Evolutionary conservation across 2,888 invertebrate species (phyloP), one percentile per base, ranked within the genome.

Genomic region (Mimachlamys varia): DNA sequence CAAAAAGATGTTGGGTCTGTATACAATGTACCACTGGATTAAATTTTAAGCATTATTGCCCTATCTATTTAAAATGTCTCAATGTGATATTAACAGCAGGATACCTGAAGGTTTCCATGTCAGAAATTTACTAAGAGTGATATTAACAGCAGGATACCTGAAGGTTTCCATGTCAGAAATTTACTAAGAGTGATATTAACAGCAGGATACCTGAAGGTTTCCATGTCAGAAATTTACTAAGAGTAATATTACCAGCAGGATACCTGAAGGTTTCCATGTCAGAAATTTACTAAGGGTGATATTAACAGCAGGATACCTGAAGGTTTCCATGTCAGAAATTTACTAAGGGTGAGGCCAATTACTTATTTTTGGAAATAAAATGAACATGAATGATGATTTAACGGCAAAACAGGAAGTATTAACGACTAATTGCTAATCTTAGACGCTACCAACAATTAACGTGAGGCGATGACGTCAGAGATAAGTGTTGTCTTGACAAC

Each of bases 401-500:
- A 76, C 76, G 33, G 76, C 76, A 33, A 27, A 15, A 76, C 27
- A 76, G 76, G 76, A 76, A 33, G 12, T 33, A 33, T 1, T 76
- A 76, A 76, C 27, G 33, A 76, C 27, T 76, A 27, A 76, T 76
- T 27, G 19, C 76, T 33, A 33, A 33, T 33, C 33, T 33, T 76
- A 76, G 76, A 76, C 27, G 12, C 76, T 33, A 27, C 76, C 7
- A 76, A 27, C 27, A 76, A 76, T 33, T 27, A 76, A 33, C 33
- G 7, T 15, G 12, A 3, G 2, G 76, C 12, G 10, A 76, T 76
- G 76, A 76, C 76, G 76, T 76, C 76, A 76, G 33, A 27, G 27
- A 33, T 27, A 76, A 12, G 76, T 76, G 76, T 76, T 76, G 76
- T 76, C 76, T 76, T 76, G 76, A 76, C 76, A 33, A 76, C 76